phyloP scores from a whole-genome alignment of 2,888 invertebrate species.

The Zaprionus bogoriensis region DNA sequence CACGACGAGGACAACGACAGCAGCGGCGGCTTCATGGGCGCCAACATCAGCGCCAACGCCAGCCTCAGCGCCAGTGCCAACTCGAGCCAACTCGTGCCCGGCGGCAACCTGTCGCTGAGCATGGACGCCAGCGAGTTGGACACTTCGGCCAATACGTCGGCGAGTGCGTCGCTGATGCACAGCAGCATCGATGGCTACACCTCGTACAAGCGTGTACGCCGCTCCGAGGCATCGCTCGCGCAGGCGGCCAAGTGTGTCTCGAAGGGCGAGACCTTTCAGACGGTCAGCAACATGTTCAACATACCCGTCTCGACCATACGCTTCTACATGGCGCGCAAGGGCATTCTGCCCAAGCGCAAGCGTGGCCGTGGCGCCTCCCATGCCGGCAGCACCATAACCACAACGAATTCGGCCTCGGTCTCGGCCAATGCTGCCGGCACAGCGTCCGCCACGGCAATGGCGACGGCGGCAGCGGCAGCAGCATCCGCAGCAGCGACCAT shows the following conservation, averaged over 20 bases:
- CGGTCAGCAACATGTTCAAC: constrained; percentile 92
- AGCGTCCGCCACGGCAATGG: constrained; percentile 14
- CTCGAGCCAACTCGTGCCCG: constrained; percentile 1
- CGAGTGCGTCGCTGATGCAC: constrained; percentile 53
- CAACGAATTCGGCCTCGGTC: constrained; percentile 39
- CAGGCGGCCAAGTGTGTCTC: constrained; percentile 93
- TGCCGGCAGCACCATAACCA: constrained; percentile 61
- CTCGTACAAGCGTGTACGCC: constrained; percentile 85
- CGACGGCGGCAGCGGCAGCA: constrained; percentile 20
- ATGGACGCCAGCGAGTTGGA: constrained; percentile 73
- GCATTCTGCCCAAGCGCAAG: constrained; percentile 90
- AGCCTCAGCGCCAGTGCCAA: not conserved
- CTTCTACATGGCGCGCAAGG: constrained; percentile 94
- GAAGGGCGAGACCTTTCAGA: constrained; percentile 94
- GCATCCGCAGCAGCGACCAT: constrained; percentile 46
- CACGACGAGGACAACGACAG: constrained; percentile 79
- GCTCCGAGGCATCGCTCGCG: constrained; percentile 90
- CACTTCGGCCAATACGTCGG: constrained; percentile 63
- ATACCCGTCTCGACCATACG: constrained; percentile 94
- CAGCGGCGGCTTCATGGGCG: constrained; percentile 54
- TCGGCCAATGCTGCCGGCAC: constrained; percentile 8
- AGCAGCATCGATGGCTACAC: constrained; percentile 66
- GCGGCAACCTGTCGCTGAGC: constrained; percentile 47
- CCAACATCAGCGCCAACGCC: not conserved
- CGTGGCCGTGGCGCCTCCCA: constrained; percentile 87